Evolutionary conservation across 2,797 vertebrate species (phyloP).

Genomic region (Lindbergichthys nudifrons): DNA sequence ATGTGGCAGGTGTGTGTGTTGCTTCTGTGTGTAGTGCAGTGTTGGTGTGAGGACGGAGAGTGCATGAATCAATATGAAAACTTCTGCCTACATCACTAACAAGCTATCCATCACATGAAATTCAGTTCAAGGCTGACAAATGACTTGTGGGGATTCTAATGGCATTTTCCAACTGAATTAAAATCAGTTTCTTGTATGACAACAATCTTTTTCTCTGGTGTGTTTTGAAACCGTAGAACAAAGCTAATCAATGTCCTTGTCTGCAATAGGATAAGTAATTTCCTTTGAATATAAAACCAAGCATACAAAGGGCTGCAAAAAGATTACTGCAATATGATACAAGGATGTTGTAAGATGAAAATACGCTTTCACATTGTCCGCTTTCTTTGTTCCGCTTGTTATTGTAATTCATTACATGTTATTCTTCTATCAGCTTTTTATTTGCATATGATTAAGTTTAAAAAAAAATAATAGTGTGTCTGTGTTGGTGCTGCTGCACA

Average conservation of each 20-base stretch:
- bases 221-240: conserved; percentile 59
- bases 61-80: conserved; percentile 75
- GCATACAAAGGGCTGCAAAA: conserved; percentile 15
- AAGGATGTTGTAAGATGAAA: conserved; percentile 48
- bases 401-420: conserved; percentile 50
- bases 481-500: not conserved
- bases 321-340: conserved; percentile 32
- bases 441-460: conserved; percentile 23
- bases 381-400: conserved; percentile 41
- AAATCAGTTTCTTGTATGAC: conserved; percentile 53
- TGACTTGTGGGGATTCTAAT: conserved; percentile 67
- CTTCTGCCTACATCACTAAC: conserved; percentile 68
- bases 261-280: conserved; percentile 43
- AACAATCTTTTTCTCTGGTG: conserved; percentile 48
- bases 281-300: conserved; percentile 47
- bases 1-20: conserved; percentile 36
- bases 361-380: not conserved
- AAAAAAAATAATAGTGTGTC: not conserved
- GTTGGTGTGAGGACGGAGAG: conserved; percentile 36
- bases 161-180: conserved; percentile 64
- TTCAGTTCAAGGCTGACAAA: conserved; percentile 58
- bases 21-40: not conserved
- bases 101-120: conserved; percentile 68
- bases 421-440: conserved; percentile 33
- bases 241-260: conserved; percentile 44